These are phyloP conservation scores for Rhinogobius similis DNA, from an alignment of 2,113 vertebrate species.

Conservation along the genomic window DNA sequence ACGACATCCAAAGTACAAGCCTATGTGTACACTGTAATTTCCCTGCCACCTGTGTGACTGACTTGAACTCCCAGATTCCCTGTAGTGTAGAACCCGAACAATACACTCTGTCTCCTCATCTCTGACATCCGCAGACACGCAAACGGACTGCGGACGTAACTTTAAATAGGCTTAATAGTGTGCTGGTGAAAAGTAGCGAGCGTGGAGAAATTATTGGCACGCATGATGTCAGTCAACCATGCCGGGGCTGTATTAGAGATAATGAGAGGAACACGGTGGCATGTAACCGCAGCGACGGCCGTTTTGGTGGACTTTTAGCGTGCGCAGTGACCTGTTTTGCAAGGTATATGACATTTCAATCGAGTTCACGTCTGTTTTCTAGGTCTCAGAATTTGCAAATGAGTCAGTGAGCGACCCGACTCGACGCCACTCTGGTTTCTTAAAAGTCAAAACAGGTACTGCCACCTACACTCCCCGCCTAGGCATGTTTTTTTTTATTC, in stretches of 20 bases:
- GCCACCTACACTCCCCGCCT: slow-evolving; percentile 19
- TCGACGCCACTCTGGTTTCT: background rate
- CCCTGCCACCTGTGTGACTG: slow-evolving; percentile 70
- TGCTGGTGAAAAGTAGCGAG: slow-evolving; percentile 63
- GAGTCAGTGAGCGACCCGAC: background rate
- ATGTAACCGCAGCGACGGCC: slow-evolving; percentile 15
- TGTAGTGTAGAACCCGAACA: slow-evolving; percentile 48
- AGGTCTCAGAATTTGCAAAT: background rate
- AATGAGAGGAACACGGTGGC: slow-evolving; percentile 45
- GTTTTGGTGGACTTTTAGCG: slow-evolving; percentile 23
- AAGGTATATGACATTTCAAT: background rate
- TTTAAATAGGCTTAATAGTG: slow-evolving; percentile 70
- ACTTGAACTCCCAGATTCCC: slow-evolving; percentile 42
- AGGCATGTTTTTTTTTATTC: slow-evolving; percentile 16
- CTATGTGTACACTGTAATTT: slow-evolving; percentile 64
- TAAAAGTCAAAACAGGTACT: slow-evolving; percentile 35
- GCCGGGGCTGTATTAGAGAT: slow-evolving; percentile 40
- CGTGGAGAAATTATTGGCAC: slow-evolving; percentile 44
- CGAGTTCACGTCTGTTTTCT: background rate
- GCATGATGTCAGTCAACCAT: slow-evolving; percentile 60
- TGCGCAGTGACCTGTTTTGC: slow-evolving; percentile 27
- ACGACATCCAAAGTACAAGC: slow-evolving; percentile 57
- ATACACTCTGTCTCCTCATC: slow-evolving; percentile 57
- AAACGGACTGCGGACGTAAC: slow-evolving; percentile 35
- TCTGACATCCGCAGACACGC: slow-evolving; percentile 20